Evolutionary conservation across 1,140 invertebrate species (phyloP), one percentile per base, ranked within the genome.

Genomic region (Apocrypta bakeri): DNA sequence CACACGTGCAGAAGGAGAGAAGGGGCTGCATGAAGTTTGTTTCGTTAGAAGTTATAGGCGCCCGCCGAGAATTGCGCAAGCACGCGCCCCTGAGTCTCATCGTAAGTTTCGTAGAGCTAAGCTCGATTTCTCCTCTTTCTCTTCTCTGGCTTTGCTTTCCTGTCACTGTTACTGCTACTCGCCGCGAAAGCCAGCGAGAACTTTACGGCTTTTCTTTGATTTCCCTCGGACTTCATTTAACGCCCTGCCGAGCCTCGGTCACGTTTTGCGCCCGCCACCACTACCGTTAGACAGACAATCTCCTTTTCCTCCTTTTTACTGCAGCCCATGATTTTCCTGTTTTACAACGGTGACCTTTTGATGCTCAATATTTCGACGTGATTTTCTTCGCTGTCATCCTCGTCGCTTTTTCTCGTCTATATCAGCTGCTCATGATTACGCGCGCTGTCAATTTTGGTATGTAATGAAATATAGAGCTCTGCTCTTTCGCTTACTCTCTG

Each of bases 191-290:
- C 42, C 31, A 31, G 24, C 27, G 25, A 29, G 27, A 81, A 75
- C 56, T 81, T 82, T 82, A 71, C 74, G 29, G 64, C 71, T 77
- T 83, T 74, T 79, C 82, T 83, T 83, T 83, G 82, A 83, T 73
- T 85, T 79, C 48, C 80, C 61, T 24, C 79, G 63, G 75, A 79
- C 84, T 84, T 81, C 73, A 71, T 81, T 81, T 84, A 71, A 83
- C 66, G 76, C 79, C 77, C 27, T 81, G 63, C 24, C 42, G 66
- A 27, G 12, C 33, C 14, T 71, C 37, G 33, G 82, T 79, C 82
- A 83, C 82, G 76, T 83, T 71, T 75, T 63, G 86, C 89, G 90
- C 88, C 80, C 88, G 91, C 85, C 92, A 73, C 31, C 71, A 31
- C 33, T 25, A 14, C 14, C 63, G 40, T 79, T 71, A 56, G 8